phyloP scores from a whole-genome alignment of 2,888 invertebrate genomes.

The Diarsia mendica region DNA sequence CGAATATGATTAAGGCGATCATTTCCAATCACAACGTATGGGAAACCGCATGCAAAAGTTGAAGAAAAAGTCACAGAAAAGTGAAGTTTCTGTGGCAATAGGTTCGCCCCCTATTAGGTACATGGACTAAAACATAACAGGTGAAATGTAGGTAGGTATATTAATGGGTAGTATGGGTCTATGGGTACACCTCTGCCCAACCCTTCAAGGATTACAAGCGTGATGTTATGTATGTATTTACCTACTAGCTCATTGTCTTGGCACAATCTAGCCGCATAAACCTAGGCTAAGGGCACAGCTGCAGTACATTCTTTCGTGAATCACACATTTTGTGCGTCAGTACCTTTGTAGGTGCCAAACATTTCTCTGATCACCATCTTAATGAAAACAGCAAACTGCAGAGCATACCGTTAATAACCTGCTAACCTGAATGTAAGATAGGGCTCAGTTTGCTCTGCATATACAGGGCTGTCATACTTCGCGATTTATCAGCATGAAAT shows the following conservation, averaged over 20 bases:
- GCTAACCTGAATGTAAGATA: constrained; percentile 41
- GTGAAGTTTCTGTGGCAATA: no score
- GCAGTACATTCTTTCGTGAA: constrained; percentile 14
- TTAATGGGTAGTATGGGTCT: no score
- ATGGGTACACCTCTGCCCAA: no score
- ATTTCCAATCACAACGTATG: no score
- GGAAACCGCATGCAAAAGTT: no score
- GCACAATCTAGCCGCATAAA: no score
- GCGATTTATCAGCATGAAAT: not conserved
- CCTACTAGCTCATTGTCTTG: not conserved
- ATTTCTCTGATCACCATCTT: constrained; percentile 19
- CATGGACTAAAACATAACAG: no score
- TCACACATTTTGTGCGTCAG: constrained; percentile 30
- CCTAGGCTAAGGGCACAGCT: not conserved
- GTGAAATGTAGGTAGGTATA: no score
- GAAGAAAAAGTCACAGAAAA: no score
- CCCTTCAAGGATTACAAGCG: no score
- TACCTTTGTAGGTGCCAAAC: constrained; percentile 29
- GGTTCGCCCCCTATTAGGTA: no score
- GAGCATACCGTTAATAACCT: constrained; percentile 40
- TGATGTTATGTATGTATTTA: not conserved
- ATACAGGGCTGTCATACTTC: not conserved
- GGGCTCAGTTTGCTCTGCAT: constrained; percentile 38
- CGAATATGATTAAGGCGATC: no score
- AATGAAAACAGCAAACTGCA: constrained; percentile 31